phyloP scores from a whole-genome alignment of 2,113 vertebrate species.

The Catharus fuscescens region DNA sequence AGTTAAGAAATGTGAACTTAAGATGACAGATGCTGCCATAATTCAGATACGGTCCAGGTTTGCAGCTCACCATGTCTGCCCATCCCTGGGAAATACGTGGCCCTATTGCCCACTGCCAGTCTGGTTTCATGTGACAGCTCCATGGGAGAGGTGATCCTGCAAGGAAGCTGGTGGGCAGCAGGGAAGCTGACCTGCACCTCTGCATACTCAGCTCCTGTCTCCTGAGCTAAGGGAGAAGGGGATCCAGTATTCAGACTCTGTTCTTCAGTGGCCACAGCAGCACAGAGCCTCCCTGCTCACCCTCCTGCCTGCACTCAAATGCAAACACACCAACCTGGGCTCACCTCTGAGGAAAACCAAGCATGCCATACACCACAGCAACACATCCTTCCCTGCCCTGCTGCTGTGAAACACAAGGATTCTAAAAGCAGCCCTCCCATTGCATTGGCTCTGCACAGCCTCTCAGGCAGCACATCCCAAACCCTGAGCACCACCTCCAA shows the following conservation, averaged over 20 bases:
- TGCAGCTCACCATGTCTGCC: not conserved
- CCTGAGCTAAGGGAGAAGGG: not conserved
- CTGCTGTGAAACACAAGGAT: not conserved
- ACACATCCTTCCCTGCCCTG: not conserved
- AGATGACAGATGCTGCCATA: not conserved
- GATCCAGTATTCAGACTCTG: not conserved
- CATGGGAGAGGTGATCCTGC: not conserved
- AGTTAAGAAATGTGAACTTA: not conserved
- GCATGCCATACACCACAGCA: not conserved
- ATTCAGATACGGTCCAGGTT: not conserved
- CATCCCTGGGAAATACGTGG: accelerated
- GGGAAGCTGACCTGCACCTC: not conserved
- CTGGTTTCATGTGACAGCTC: not conserved
- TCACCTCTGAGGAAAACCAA: not conserved
- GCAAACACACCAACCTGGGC: accelerated
- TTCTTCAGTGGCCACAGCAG: not conserved
- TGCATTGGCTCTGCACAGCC: not conserved
- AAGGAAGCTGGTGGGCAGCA: not conserved
- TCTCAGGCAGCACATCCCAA: not conserved
- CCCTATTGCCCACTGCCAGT: not conserved
- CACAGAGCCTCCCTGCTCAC: not conserved
- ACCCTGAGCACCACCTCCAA: not conserved
- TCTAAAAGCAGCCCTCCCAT: not conserved
- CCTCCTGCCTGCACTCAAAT: accelerated
- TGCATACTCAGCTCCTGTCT: not conserved